Evolutionary conservation across 2,113 vertebrate genomes (phyloP), one percentile per base, ranked within the genome.

Genomic region (Gymnobelideus leadbeateri): DNA sequence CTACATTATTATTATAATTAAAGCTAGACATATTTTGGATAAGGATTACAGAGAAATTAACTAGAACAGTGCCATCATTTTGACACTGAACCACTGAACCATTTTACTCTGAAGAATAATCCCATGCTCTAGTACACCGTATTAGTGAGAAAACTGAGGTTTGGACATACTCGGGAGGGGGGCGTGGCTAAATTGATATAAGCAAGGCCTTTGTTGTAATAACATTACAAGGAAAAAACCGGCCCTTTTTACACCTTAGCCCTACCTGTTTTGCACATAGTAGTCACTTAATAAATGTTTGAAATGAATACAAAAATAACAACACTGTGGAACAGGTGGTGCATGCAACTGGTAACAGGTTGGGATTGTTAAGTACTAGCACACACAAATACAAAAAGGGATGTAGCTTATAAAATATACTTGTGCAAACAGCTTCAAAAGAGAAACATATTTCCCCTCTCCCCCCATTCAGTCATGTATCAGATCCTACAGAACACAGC

Each of bases 61-160:
- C 89, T 54, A 61, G 49, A 84, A 89, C 49, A 93, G 28, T 28
- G 54, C 89, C 92, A 57, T 89, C 51, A 95, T 92, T 24, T 93
- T 84, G 3, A 84, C 19, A 84, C 16, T 43, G 68, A 84, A 84
- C 68, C 68, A 84, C 16, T 43, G 68, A 84, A 84, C 68, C 68
- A 84, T 84, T 84, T 77, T n/a, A n/a, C 37, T 77, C 16, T 93
- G 94, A 96, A 93, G 94, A 94, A 96, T 68, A 96, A 97, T 94
- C 91, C 54, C 90, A 92, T n/a, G 91, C 91, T 96, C 90, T 51
- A 94, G 94, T 46, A 92, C 0, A 90, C 84, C 0, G 14, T 96
- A 91, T 89, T 77, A 52, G 93, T 37, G 84, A 96, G 97, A 55
- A 89, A 31, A 94, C 0, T 77, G 77, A 46, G 90, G 61, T 0